Base-by-base conservation (phyloP, 1,140 invertebrate species). In the Heliothis subflexa region DNA sequence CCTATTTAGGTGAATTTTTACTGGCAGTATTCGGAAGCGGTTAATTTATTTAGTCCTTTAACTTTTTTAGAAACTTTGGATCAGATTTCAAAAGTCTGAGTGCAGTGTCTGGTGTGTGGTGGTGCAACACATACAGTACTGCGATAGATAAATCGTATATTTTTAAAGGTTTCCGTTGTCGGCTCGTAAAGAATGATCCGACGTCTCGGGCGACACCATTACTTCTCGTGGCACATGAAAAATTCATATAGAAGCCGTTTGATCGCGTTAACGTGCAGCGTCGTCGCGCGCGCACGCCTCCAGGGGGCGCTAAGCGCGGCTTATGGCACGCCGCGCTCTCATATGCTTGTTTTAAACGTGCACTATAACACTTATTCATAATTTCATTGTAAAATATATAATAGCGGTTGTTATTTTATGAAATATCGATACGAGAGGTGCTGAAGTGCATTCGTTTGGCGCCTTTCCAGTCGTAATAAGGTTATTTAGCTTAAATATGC, bases 111-210 rank as follows among this genome's bases (percentile, higher is more conserved):
- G 28, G 49, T 54, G 21, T 66, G 74, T 10, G n/a, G 57, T 40
- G 45, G 54, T 45, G 64, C 16, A 55, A 54, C 62, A 14, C 54
- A 49, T 50, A 64, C 68, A 16, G 16, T 33, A 76, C 70, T 72
- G 64, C 57, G n/a, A 75, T 81, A 82, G 82, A 86, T 83, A 89
- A 84, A 87, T 77, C 82, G 78, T 92, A 89, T 92, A 89, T 91
- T 86, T 89, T 90, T 91, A 91, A 90, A 89, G 83, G 83, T 89
- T 86, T 86, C 83, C 80, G 87, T 88, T 90, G 88, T 92, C 88
- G 84, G 83, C 84, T 93, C 91, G 91, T 94, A 93, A 94, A 94
- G 91, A 94, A 93, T 93, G 91, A 94, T 91, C 88, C 89, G 84
- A 64, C 82, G 90, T 93, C 88, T 91, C 85, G 78, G 78, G 89